Evolutionary conservation across 1,140 invertebrate genomes (phyloP), one percentile per base, ranked within the genome.

Genomic region (Cherax destructor): DNA sequence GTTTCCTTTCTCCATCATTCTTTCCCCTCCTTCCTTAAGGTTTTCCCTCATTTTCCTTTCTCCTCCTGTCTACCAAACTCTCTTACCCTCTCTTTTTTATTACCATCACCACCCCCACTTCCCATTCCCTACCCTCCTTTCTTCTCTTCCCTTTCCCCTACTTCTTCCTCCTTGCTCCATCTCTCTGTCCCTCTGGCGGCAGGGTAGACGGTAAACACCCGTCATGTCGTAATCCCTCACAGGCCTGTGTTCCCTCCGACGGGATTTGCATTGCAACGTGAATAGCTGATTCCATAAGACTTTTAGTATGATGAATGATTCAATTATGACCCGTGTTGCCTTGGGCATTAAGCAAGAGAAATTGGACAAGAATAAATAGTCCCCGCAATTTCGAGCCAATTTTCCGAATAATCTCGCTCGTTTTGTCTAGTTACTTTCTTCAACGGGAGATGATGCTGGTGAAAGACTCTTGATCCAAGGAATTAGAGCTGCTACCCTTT

Each of bases 261-360:
- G 7, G 69, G 69, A 74, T 74, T 74, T 74, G 69, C 30, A 74
- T 74, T 7, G 4, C 69, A 74, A 30, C 24, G n/a, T 74, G 69
- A 74, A 74, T 74, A 74, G 69, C n/a, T 74, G 69, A 74, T 74
- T 30, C 69, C 24, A 74, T 24, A 30, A 74, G 69, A 74, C 69
- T 74, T 74, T 74, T 74, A 74, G 69, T 74, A 74, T 74, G 69
- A 74, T 74, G 69, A 30, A 74, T 74, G 69, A 74, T 74, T 74
- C 69, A 74, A 74, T 74, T 74, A 74, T 74, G n/a, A 74, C 69
- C 69, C 69, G n/a, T 74, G 69, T 74, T 74, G 69, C 69, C 69
- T 24, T 41, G 69, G 69, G 69, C 24, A 74, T 74, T 24, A 74
- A 74, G 69, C n/a, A 74, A 74, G 69, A 74, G 69, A 74, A 74